Percentiles rank a stretch among this genome's conserved stretches.
Conservation (phyloP, 2,888 invertebrate genomes). For the Drosophila austrosaltans region DNA sequence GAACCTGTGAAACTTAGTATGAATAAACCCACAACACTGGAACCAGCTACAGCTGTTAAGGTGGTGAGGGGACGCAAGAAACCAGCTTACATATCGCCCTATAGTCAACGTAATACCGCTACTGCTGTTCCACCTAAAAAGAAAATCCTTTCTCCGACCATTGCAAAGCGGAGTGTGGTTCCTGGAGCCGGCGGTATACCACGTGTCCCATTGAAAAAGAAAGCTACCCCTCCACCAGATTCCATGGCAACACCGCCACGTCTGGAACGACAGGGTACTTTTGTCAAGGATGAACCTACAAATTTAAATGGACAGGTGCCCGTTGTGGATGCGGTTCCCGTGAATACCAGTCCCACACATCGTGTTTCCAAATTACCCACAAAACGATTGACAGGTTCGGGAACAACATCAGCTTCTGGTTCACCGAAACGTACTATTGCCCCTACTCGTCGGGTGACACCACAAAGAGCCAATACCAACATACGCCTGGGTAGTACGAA, state of each 20-base stretch:
- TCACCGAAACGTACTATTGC: conserved; percentile 56
- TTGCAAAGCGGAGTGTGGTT: conserved; percentile 53
- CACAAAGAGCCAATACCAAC: conserved; percentile 83
- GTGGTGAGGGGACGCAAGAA: conserved; percentile 85
- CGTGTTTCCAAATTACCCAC: conserved; percentile 81
- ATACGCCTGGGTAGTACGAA: conserved; percentile 74
- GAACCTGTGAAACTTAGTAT: conserved; percentile 31
- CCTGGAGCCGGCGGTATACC: conserved; percentile 19
- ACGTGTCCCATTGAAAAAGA: conserved; percentile 62
- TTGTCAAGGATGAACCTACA: conserved; percentile 92
- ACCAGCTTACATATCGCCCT: conserved; percentile 87
- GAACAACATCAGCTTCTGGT: conserved; percentile 30
- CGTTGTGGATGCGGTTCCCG: conserved; percentile 72
- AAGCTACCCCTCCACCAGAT: conserved; percentile 39
- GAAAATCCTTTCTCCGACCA: conserved; percentile 59
- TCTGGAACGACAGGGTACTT: conserved; percentile 94
- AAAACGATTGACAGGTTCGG: conserved; percentile 60
- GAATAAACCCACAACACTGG: conserved; percentile 43
- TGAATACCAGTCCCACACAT: conserved; percentile 68
- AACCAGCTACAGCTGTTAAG: conserved; percentile 65
- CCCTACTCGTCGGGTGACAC: conserved; percentile 29
- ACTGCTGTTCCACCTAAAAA: conserved; percentile 43
- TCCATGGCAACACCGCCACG: conserved; percentile 76
- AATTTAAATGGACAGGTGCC: conserved; percentile 79
- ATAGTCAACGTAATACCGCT: conserved; percentile 82